A percentile compares a stretch with the other conserved stretches of the same genome.
Evolutionary conservation across 1,140 invertebrate genomes (phyloP).

Genomic region (Atopsyche davidsoni): DNA sequence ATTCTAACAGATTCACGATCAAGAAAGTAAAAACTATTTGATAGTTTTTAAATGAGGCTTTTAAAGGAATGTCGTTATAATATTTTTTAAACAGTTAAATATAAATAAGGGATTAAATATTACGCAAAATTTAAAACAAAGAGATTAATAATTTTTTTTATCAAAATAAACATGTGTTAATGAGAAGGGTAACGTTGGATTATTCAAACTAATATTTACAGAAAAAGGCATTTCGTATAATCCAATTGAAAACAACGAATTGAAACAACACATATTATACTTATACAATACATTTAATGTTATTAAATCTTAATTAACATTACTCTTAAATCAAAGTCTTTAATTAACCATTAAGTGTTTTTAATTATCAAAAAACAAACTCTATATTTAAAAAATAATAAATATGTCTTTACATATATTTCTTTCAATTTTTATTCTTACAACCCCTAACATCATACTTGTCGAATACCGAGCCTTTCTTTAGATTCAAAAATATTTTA

Average conservation of each 20-base stretch:
- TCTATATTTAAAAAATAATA: slow-evolving; percentile 2
- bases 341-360: slow-evolving; percentile 1
- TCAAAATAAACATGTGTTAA: slow-evolving; percentile 14
- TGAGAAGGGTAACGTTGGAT: slow-evolving; percentile 3
- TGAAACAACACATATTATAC: no score
- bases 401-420: background rate
- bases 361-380: background rate
- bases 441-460: no score
- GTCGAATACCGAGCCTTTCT: no score
- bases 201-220: slow-evolving; percentile 1
- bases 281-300: no score
- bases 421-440: background rate
- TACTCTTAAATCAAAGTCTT: slow-evolving; percentile 2
- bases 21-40: no score
- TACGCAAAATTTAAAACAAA: slow-evolving; percentile 19
- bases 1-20: no score
- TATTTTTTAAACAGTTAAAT: no score
- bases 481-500: no score
- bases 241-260: no score
- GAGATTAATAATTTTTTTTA: slow-evolving; percentile 16
- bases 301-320: background rate
- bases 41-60: no score
- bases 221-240: slow-evolving; percentile 1
- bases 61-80: no score
- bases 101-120: no score